Evolutionary conservation across 1,140 invertebrate genomes (phyloP).

Genomic region (Oncopeltus fasciatus): DNA sequence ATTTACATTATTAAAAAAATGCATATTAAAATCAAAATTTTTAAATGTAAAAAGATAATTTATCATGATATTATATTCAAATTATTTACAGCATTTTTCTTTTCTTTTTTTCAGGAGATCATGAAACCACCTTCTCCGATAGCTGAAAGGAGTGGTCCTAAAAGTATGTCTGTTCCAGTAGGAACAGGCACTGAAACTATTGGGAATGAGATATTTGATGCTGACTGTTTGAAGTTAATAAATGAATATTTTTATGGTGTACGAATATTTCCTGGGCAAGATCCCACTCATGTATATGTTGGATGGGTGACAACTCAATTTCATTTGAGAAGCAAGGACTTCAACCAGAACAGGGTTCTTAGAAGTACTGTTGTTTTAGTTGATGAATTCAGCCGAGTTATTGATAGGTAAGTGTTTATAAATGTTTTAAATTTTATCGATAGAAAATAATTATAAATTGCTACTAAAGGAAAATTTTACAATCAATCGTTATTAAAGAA

Average conservation of each 20-base stretch:
- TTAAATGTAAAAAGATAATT: no score
- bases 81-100: no score
- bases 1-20: no score
- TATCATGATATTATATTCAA: no score
- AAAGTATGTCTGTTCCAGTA: constrained; percentile 50
- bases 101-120: background rate
- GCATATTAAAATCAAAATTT: no score
- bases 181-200: constrained; percentile 54
- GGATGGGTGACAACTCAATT: constrained; percentile 99
- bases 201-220: constrained; percentile 70
- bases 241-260: constrained; percentile 64
- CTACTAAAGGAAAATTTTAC: background rate
- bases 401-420: constrained; percentile 44
- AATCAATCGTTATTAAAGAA: background rate
- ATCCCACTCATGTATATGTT: constrained; percentile 90
- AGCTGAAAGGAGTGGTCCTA: constrained; percentile 47
- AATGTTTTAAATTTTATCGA: background rate
- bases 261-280: constrained; percentile 88
- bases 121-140: constrained; percentile 27
- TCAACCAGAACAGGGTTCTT: constrained; percentile 75
- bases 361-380: constrained; percentile 70
- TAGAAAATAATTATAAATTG: background rate
- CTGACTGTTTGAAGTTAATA: constrained; percentile 77
- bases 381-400: constrained; percentile 57
- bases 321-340: constrained; percentile 73